Evolutionary conservation across 2,888 invertebrate species (phyloP).

Genomic region (Cantharis nigra): DNA sequence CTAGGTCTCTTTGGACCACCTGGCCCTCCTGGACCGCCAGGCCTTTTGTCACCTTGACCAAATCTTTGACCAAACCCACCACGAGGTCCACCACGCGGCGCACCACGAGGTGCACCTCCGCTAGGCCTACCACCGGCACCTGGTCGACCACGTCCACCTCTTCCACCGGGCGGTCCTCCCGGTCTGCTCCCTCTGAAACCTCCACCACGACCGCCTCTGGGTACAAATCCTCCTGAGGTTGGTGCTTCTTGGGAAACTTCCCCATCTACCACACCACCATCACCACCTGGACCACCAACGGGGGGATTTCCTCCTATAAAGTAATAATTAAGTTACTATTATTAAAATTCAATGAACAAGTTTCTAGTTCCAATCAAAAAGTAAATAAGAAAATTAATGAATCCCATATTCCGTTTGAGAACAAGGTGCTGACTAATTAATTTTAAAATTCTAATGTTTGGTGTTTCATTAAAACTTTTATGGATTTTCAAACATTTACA

Average conservation of each 20-base stretch:
- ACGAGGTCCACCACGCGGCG: constrained; percentile 19
- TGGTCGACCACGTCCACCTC: constrained; percentile 17
- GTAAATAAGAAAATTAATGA: no score
- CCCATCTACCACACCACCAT: not conserved
- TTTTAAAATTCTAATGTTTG: no score
- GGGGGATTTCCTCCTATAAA: not conserved
- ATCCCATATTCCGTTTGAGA: no score
- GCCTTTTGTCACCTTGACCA: constrained; percentile 16
- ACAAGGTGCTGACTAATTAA: no score
- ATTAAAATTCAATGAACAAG: no score
- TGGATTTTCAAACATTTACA: no score
- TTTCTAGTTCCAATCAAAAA: no score
- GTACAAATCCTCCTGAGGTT: constrained; percentile 26
- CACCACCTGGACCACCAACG: constrained; percentile 12
- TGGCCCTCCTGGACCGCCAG: constrained; percentile 15
- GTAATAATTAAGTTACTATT: not conserved
- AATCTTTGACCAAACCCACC: constrained; percentile 17
- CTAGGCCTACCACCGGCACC: constrained; percentile 42
- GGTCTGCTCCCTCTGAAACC: constrained; percentile 20
- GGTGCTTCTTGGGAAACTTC: constrained; percentile 32
- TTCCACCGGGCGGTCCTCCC: constrained; percentile 39
- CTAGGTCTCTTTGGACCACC: constrained; percentile 41
- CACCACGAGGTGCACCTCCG: constrained; percentile 8
- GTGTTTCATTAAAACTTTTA: no score
- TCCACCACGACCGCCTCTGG: constrained; percentile 22